Percentiles rank a stretch among this genome's conserved stretches.
Evolutionary conservation across 2,113 vertebrate species (phyloP).

Genomic region (Oncorhynchus kisutch): DNA sequence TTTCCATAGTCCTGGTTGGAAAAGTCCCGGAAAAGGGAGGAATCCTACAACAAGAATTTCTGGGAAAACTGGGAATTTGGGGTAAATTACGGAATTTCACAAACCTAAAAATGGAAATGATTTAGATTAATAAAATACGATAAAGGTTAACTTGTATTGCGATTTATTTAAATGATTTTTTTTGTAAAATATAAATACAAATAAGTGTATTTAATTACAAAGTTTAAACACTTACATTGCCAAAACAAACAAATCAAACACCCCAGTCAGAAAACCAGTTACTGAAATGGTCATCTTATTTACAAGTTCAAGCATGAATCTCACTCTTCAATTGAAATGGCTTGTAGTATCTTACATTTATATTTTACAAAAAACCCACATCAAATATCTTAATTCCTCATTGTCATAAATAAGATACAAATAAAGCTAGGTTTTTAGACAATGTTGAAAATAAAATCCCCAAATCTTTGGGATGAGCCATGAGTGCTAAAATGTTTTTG

Average conservation of each 20-base stretch:
- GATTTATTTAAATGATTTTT: slow-evolving; percentile 82
- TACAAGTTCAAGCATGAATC: slow-evolving; percentile 83
- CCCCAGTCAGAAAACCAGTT: slow-evolving; percentile 87
- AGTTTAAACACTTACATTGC: slow-evolving; percentile 90
- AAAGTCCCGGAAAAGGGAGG: too few species aligned
- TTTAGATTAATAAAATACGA: slow-evolving; percentile 13
- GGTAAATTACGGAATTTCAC: neutral
- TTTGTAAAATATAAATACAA: slow-evolving; percentile 98
- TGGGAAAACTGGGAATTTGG: neutral
- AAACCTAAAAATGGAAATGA: neutral
- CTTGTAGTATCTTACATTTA: slow-evolving; percentile 76
- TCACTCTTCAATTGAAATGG: slow-evolving; percentile 60
- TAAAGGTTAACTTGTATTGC: slow-evolving; percentile 84
- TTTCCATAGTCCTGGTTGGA: too few species aligned
- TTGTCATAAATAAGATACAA: slow-evolving; percentile 89
- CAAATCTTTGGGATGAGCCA: slow-evolving; percentile 50
- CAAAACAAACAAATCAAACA: slow-evolving; percentile 78
- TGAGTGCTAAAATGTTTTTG: slow-evolving; percentile 6
- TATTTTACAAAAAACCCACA: slow-evolving; percentile 88
- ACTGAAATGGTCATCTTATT: slow-evolving; percentile 75
- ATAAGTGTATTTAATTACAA: slow-evolving; percentile 92
- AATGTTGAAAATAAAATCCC: slow-evolving; percentile 54
- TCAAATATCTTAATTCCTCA: slow-evolving; percentile 86
- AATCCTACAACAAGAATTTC: too few species aligned
- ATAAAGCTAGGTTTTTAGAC: slow-evolving; percentile 31